Conservation (phyloP, 2,888 invertebrate species). For the Plebejus melissa region DNA sequence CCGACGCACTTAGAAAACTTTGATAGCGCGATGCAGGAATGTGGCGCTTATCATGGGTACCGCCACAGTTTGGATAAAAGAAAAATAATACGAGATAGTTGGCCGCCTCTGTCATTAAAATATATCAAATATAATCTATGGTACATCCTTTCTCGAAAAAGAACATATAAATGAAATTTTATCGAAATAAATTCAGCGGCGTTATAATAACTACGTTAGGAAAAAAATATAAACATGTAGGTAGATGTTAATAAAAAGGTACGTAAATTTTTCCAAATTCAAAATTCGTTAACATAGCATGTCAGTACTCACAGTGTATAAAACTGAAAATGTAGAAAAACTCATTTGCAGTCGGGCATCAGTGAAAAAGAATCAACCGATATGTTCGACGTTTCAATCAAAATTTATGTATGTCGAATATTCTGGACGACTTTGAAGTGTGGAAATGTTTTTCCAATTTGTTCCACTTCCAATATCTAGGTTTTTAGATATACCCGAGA, state of each 20-base stretch:
- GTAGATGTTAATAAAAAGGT: not conserved
- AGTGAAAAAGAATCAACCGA: slow-evolving; percentile 12
- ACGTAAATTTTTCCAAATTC: no score
- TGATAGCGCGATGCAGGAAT: no score
- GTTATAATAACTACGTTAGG: no score
- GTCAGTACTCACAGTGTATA: not conserved
- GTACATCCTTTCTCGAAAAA: no score
- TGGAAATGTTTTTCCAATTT: slow-evolving; percentile 13
- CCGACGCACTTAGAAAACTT: no score
- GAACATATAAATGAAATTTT: no score
- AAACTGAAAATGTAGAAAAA: not conserved
- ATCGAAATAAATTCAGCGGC: no score
- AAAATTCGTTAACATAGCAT: not conserved
- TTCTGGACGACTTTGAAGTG: slow-evolving; percentile 5
- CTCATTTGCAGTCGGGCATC: not conserved
- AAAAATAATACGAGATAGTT: not conserved
- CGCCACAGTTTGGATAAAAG: no score
- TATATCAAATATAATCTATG: no score
- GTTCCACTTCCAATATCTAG: not conserved
- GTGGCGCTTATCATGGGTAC: no score
- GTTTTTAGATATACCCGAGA: not conserved
- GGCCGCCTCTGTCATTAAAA: no score
- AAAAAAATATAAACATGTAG: not conserved
- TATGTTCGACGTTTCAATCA: slow-evolving; percentile 24
- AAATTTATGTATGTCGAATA: slow-evolving; percentile 15